These are phyloP conservation scores for Epinotia bilunana DNA, from an alignment of 2,888 invertebrate genomes.

Conservation along the genomic window DNA sequence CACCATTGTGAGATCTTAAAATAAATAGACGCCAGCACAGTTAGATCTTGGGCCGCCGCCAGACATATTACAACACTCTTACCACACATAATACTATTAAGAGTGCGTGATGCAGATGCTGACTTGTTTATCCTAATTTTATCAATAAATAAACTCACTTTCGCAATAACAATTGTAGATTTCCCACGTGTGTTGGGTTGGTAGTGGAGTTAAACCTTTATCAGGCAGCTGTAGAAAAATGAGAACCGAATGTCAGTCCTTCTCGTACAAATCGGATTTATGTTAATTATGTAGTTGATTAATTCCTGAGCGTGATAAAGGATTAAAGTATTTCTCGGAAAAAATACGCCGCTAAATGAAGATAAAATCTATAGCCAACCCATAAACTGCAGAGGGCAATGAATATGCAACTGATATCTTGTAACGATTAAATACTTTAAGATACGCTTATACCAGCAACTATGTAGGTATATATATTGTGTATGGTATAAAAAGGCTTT, in stretches of 20 bases:
- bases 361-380: neutral
- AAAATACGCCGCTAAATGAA: no score
- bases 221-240: no score
- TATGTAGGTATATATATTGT: no score
- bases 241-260: no score
- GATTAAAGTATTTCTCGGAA: no score
- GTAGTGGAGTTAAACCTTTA: neutral
- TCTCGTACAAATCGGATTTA: no score
- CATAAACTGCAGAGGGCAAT: neutral
- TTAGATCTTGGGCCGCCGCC: slow-evolving; percentile 39
- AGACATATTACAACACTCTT: slow-evolving; percentile 34
- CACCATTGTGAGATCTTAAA: slow-evolving; percentile 31
- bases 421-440: neutral
- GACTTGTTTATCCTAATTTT: slow-evolving; percentile 9
- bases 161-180: neutral
- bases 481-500: no score
- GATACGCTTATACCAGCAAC: no score
- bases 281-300: no score
- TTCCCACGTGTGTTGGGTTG: neutral
- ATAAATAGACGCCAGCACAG: slow-evolving; percentile 42
- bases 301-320: no score
- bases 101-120: neutral
- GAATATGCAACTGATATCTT: neutral
- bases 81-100: neutral
- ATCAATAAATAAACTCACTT: slow-evolving; percentile 9